Evolutionary conservation across 1,140 invertebrate species (phyloP).

Genomic region (Drosophila burlai): DNA sequence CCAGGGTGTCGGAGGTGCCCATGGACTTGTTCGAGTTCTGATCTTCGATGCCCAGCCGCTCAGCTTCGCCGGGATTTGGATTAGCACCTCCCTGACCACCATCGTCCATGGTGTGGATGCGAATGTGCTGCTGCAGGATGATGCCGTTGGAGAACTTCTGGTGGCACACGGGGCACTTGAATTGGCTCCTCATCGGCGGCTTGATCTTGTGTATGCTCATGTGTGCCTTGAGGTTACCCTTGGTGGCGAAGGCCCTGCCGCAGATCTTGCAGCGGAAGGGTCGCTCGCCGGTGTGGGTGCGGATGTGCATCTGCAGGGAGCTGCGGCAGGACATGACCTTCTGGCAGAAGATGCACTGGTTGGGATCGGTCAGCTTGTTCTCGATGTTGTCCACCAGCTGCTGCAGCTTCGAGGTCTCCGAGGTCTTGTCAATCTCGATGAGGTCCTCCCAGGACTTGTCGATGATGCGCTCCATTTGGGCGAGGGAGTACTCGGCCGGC

Average conservation of each 20-base stretch:
- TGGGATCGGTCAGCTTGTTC: conserved; percentile 97
- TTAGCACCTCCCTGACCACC: conserved; percentile 66
- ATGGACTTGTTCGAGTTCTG: conserved; percentile 82
- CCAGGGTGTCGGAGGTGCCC: conserved; percentile 78
- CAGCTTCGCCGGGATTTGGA: conserved; percentile 29
- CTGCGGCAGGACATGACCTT: conserved; percentile 98
- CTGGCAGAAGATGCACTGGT: conserved; percentile 99
- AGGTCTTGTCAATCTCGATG: conserved; percentile 94
- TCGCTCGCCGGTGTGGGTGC: conserved; percentile 93
- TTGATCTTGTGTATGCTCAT: conserved; percentile 99
- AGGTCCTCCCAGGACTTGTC: conserved; percentile 98
- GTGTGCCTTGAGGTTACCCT: conserved; percentile 99
- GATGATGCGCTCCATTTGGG: conserved; percentile 82
- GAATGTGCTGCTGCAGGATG: conserved; percentile 98
- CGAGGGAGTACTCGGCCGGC: conserved; percentile 65
- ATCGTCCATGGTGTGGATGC: conserved; percentile 94
- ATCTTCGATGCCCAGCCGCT: conserved; percentile 66
- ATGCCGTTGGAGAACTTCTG: conserved; percentile 98
- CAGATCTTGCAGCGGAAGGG: conserved; percentile 99
- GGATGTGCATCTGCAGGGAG: conserved; percentile 99
- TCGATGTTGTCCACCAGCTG: conserved; percentile 98
- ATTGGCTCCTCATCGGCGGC: conserved; percentile 95
- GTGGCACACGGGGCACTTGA: conserved; percentile 99
- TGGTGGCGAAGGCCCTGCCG: conserved; percentile 97
- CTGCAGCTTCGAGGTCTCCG: conserved; percentile 97